These are phyloP conservation scores for Chrysocyon brachyurus DNA, from an alignment of 2,797 vertebrate species.

Conservation along the genomic window DNA sequence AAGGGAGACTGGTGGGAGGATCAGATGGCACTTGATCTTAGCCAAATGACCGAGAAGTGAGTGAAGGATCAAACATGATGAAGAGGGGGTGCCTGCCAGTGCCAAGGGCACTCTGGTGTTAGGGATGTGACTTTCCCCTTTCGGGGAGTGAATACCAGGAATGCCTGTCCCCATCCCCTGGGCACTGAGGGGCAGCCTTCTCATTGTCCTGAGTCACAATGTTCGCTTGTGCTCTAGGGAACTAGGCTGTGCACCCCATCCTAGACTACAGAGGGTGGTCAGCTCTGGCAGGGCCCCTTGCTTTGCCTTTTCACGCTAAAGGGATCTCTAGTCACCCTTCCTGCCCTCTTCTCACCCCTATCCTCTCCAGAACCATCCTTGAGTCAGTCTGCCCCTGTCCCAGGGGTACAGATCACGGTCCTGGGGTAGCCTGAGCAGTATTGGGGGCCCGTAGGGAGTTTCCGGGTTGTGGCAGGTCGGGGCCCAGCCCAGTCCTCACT, in stretches of 20 bases:
- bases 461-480: not conserved
- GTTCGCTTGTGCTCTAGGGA: not conserved
- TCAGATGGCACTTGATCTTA: not conserved
- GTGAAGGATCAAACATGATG: not conserved
- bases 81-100: rapidly evolving
- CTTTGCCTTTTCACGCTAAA: not conserved
- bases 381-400: not conserved
- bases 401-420: not conserved
- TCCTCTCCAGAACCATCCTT: no score
- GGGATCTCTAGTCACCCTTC: not conserved
- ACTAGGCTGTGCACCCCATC: not conserved
- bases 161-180: not conserved
- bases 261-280: not conserved
- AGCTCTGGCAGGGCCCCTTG: not conserved
- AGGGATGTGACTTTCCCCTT: rapidly evolving
- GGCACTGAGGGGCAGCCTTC: not conserved
- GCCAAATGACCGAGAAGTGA: not conserved
- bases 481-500: not conserved
- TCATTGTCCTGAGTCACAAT: not conserved
- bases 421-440: not conserved
- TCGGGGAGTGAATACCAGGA: not conserved
- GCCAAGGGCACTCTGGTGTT: not conserved
- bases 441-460: not conserved
- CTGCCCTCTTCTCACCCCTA: not conserved
- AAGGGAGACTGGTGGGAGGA: not conserved